Evolutionary conservation across 2,797 vertebrate genomes (phyloP).

Genomic region (Cynodonichthys magdalenae): DNA sequence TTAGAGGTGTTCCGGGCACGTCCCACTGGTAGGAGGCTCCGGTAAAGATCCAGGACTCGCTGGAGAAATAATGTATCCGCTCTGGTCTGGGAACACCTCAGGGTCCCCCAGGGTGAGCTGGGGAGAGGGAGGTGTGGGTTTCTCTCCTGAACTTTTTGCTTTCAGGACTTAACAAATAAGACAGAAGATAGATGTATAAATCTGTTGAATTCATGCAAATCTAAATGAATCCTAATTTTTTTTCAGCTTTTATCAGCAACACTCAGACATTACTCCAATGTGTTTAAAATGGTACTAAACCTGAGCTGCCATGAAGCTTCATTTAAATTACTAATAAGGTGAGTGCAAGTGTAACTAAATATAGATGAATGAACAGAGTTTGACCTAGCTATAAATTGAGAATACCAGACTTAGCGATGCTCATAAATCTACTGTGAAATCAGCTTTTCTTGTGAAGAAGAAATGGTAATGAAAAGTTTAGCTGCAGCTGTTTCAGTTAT

Average conservation of each 20-base stretch:
- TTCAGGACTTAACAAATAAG: too few relatives aligned
- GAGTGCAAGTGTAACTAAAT: slow-evolving; percentile 69
- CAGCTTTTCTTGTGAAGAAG: slow-evolving; percentile 14
- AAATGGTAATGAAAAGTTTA: slow-evolving; percentile 29
- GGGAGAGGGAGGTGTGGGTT: too few relatives aligned
- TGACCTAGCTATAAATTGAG: slow-evolving; percentile 52
- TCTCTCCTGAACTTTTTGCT: too few relatives aligned
- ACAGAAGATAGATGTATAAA: background rate
- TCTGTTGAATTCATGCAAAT: background rate
- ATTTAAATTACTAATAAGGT: slow-evolving; percentile 66
- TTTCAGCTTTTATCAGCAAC: slow-evolving; percentile 44
- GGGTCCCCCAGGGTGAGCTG: too few relatives aligned
- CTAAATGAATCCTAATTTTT: slow-evolving; percentile 56
- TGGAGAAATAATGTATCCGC: too few relatives aligned
- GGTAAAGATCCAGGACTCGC: too few relatives aligned
- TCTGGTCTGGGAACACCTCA: too few relatives aligned
- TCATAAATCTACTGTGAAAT: slow-evolving; percentile 50
- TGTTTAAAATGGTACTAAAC: slow-evolving; percentile 48
- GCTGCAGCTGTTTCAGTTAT: slow-evolving; percentile 13
- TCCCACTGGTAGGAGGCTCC: too few relatives aligned
- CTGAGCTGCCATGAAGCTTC: slow-evolving; percentile 56
- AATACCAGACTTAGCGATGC: slow-evolving; percentile 27
- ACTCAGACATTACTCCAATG: slow-evolving; percentile 43
- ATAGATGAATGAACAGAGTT: slow-evolving; percentile 56
- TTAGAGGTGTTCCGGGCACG: too few relatives aligned